Evolutionary conservation across 2,888 invertebrate species (phyloP), one percentile per base, ranked within the genome.

Genomic region (Drosophila flavopinicola): DNA sequence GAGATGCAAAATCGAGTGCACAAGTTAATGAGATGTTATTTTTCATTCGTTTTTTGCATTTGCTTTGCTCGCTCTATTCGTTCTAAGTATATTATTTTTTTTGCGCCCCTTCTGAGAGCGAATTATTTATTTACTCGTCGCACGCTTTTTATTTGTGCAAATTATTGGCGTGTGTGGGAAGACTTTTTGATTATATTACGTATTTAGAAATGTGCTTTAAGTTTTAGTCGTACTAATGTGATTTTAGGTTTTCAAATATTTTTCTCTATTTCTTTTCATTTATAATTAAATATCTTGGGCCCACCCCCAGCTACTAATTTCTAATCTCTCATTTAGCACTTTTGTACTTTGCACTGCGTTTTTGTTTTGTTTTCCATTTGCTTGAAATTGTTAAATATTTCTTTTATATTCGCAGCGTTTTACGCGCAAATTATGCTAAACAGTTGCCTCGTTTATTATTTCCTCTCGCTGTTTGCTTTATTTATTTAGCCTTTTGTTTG

Each of bases 391-490:
- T 37, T 35, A 27, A 29, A 37, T 42, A n/a, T 39, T 33, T 27
- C 23, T 13, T 27, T 37, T 44, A 47, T 35, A 23, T 23, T 44
- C 15, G 20, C 17, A 2, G 11, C 60, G 23, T 39, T 80, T 77
- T 60, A 60, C 49, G 82, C 67, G 47, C 17, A 39, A 80, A 66
- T 80, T 74, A 80, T 74, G 82, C 57, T 77, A 54, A 73, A 44
- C 39, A 77, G 48, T 72, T 70, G 20, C 38, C 49, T 41, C 37
- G 27, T 13, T 64, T 41, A 29, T 41, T 61, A 32, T 48, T 41
- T 61, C 10, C 63, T 24, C 20, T 13, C 11, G 17, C 23, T 42
- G 20, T 11, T 35, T 13, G 17, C 32, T 35, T 33, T 48, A 52
- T 47, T 42, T 42, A 32, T 11, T 11, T 32, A 24, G 27, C 32